Evolutionary conservation across 2,888 invertebrate genomes (phyloP), one percentile per base, ranked within the genome.

Genomic region (Actias luna): DNA sequence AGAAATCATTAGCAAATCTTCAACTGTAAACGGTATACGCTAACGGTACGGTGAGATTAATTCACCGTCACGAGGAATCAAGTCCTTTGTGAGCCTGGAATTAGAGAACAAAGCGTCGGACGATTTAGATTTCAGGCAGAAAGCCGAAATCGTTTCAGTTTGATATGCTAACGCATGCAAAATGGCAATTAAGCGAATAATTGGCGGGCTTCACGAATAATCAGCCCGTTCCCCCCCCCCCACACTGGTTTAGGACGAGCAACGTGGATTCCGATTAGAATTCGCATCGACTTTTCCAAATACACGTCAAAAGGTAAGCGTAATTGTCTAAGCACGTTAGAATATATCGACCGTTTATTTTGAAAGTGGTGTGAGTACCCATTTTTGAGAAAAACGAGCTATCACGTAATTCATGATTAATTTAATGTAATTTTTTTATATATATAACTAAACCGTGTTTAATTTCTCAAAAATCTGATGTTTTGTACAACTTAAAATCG

Each of bases 161-260:
- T 39, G 55, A 55, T 57, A 42, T 60, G 63, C 68, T 69, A 64
- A 69, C 73, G 67, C 66, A 78, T 79, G 78, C 76, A 77, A 77
- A 79, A 73, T 73, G 70, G 64, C 71, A 76, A 78, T 77, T 76
- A 79, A 70, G 69, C 76, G 69, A 67, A 67, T n/a, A n/a, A n/a
- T 70, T 69, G 73, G 65, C 67, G 50, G 66, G 67, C 68, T 67
- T 64, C 58, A 59, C 59, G 67, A 68, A 67, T 68, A 64, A 68
- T 69, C 64, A 64, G 39, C 62, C 64, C 63, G 42, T 58, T 42
- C 29, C 25, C 57, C 35, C 60, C 65, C 59, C 35, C 60, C 65
- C 59, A 25, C n/a, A 36, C 36, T 52, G 52, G 39, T 52, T 55
- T 36, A 4, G n/a, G 59, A 29, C 22, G 25, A 16, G 14, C 42